Base-by-base conservation (phyloP, 2,888 invertebrate species). In the Ommatoiulus sabulosus region DNA sequence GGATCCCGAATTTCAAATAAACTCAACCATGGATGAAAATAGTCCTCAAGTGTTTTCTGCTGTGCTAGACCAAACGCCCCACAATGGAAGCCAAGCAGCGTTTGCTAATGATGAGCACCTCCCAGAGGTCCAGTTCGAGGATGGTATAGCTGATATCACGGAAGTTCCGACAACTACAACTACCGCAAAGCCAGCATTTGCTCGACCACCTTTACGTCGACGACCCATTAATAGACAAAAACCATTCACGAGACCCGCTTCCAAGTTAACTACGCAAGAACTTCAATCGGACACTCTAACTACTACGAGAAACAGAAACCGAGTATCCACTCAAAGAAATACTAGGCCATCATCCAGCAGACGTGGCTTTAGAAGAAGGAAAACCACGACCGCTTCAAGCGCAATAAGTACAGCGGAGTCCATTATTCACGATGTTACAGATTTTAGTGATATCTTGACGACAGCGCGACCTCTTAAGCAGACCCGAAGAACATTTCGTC, bases 191-290 rank as follows among this genome's bases (percentile, higher is more conserved):
- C 52, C 87, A 17, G 1, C 12, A 15, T 24, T 17, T 57, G 44
- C 57, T 7, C 87, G 46, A 17, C 44, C 86, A 24, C 46, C 86
- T 3, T 46, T 48, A 5, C 44, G 86, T 3, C 44, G 86, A 46
- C 44, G 86, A 3, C 86, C 86, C 24, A 46, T 86, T 46, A 86
- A 86, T 15, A 44, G 86, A n/a, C 86, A 48, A n/a, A 86, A 48
- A 8, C 85, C 85, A 44, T 44, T 24, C 86, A 44, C 44, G 6
- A 86, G 86, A n/a, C 20, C 86, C 10, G 2, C 86, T 3, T 20
- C 46, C 48, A 80, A 80, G 35, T 24, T 80, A 35, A 20, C 86
- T 4, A 46, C 86, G 10, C 86, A 86, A 20, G 86, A 86, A n/a
- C 20, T 46, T n/a, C 44, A 10, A 46, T 20, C n/a, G n/a, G 46